phyloP scores from a whole-genome alignment of 2,113 vertebrate genomes.

The Pelobates fuscus region DNA sequence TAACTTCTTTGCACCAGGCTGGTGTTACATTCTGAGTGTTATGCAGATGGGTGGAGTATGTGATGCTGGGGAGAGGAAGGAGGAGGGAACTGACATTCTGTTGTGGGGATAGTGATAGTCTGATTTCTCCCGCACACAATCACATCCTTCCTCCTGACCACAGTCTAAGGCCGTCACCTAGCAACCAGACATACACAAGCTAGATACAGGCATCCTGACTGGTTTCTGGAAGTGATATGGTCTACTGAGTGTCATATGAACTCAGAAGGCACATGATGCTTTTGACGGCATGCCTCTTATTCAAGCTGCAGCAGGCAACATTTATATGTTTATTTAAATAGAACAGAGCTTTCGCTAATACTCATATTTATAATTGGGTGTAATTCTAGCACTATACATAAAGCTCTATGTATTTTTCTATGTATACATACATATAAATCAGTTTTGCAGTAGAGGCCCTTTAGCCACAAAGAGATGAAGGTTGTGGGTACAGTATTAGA shows the following conservation, averaged over 20 bases:
- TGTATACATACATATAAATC: no score
- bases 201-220: constrained; percentile 7
- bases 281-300: neutral
- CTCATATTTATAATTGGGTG: no score
- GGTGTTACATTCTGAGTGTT: no score
- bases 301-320: no score
- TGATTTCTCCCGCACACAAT: constrained; percentile 2
- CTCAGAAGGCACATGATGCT: neutral
- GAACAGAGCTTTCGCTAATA: no score
- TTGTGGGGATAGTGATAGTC: neutral
- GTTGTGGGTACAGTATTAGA: no score
- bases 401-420: no score
- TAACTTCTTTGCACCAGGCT: no score
- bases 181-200: constrained; percentile 35
- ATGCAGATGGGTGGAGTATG: neutral
- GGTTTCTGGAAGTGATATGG: constrained; percentile 1
- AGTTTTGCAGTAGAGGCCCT: no score
- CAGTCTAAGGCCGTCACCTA: constrained; percentile 20
- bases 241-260: neutral
- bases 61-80: neutral
- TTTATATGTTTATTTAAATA: no score
- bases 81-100: neutral
- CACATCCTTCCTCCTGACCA: constrained; percentile 28
- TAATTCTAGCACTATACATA: no score
- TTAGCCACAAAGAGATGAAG: no score